Evolutionary conservation across 1,140 invertebrate genomes (phyloP).

Genomic region (Archegozetes longisetosus): DNA sequence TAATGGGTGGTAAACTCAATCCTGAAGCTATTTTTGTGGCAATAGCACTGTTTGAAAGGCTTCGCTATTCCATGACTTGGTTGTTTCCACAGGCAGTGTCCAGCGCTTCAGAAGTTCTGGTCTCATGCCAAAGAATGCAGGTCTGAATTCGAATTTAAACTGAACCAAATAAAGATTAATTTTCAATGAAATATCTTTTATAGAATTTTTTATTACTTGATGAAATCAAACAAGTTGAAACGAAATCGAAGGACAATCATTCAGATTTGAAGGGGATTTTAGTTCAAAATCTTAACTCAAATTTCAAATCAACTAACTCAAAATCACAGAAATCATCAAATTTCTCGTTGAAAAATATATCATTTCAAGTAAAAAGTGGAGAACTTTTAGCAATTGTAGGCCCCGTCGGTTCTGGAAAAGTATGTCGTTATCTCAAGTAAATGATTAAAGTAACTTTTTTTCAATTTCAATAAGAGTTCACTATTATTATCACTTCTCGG

Average conservation of each 20-base stretch:
- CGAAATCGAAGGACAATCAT: too few relatives aligned
- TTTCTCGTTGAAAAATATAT: constrained; percentile 6
- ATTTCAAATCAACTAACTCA: too few relatives aligned
- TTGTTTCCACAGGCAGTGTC: constrained; percentile 6
- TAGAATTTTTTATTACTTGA: too few relatives aligned
- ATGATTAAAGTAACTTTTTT: too few relatives aligned
- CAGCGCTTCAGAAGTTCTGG: neutral
- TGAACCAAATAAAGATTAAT: too few relatives aligned
- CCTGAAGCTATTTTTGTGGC: constrained; percentile 59
- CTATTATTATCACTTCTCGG: constrained; percentile 21
- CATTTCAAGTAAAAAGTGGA: constrained; percentile 5
- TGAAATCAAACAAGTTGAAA: too few relatives aligned
- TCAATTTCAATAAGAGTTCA: constrained; percentile 26
- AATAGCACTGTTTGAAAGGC: constrained; percentile 46
- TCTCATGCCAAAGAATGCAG: constrained; percentile 4
- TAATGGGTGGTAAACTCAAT: constrained; percentile 36
- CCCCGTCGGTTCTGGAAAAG: constrained; percentile 10
- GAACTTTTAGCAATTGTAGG: constrained; percentile 11
- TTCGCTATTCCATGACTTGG: constrained; percentile 37
- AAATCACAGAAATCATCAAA: too few relatives aligned
- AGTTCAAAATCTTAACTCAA: too few relatives aligned
- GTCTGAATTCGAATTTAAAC: too few relatives aligned
- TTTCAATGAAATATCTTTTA: too few relatives aligned
- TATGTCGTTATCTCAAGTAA: neutral
- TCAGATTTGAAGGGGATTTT: too few relatives aligned